Conservation (phyloP, 2,888 invertebrate genomes). For the Andrena haemorrhoa region DNA sequence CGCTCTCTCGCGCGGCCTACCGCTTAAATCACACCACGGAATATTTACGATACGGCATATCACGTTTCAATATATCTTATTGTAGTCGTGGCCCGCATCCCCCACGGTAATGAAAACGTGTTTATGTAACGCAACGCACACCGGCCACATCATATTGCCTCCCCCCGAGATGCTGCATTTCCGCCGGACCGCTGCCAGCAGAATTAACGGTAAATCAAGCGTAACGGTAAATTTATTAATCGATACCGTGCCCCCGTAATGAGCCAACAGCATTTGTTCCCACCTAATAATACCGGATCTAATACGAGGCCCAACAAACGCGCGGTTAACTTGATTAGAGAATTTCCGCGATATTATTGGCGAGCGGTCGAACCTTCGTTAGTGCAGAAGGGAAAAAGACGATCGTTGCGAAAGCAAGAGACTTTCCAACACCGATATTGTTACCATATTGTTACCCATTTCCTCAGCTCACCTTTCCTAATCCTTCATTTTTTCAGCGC, state of each 20-base stretch:
- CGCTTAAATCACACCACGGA: conserved; percentile 73
- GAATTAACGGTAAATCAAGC: conserved; percentile 45
- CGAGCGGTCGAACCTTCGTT: conserved; percentile 11
- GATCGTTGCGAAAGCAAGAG: conserved; percentile 12
- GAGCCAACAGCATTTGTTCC: conserved; percentile 37
- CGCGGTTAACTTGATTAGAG: conserved; percentile 30
- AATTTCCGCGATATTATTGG: conserved; percentile 11
- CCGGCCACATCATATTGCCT: conserved; percentile 61
- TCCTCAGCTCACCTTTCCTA: no score
- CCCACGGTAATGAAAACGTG: conserved; percentile 64
- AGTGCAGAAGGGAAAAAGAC: conserved; percentile 26
- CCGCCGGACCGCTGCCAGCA: neutral
- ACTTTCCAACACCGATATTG: no score
- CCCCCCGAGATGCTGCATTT: neutral
- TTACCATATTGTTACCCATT: no score
- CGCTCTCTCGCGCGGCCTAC: conserved; percentile 45
- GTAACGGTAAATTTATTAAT: conserved; percentile 48
- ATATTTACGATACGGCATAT: conserved; percentile 74
- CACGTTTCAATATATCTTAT: conserved; percentile 76
- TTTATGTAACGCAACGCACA: conserved; percentile 66
- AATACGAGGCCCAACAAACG: conserved; percentile 1
- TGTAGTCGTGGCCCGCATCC: conserved; percentile 67
- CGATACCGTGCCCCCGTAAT: conserved; percentile 29
- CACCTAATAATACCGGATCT: conserved; percentile 21
- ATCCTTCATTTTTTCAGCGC: no score